Conservation (phyloP, 2,888 invertebrate species). For the Tenthredo notha region DNA sequence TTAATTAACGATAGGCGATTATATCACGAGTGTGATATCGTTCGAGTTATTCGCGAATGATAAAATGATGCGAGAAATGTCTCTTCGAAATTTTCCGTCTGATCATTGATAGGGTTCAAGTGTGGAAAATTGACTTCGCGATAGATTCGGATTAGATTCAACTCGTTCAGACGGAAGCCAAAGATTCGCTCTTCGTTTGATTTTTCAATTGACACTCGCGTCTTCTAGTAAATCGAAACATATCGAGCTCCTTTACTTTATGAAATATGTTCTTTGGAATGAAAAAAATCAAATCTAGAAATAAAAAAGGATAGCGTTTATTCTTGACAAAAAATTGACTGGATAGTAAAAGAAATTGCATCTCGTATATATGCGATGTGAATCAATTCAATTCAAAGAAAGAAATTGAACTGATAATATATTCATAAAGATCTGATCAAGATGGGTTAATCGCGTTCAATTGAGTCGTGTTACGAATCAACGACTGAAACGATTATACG, state of each 20-base stretch:
- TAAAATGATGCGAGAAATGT: neutral
- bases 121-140: neutral
- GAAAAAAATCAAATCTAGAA: neutral
- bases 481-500: slow-evolving; percentile 28
- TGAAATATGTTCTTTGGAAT: neutral
- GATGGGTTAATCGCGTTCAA: slow-evolving; percentile 37
- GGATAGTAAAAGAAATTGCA: neutral
- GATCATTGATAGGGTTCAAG: neutral
- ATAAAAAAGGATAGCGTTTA: neutral
- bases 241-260: neutral
- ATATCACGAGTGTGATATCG: neutral
- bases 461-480: neutral
- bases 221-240: neutral
- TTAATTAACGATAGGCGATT: neutral
- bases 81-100: neutral
- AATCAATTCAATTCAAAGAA: neutral
- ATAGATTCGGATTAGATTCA: slow-evolving; percentile 2
- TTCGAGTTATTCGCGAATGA: neutral
- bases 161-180: neutral
- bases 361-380: neutral
- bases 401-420: neutral
- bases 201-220: neutral
- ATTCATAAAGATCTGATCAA: slow-evolving; percentile 25
- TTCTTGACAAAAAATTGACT: neutral
- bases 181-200: neutral